These are phyloP conservation scores for Cactoblastis cactorum DNA, from an alignment of 2,888 invertebrate genomes.

Conservation along the genomic window DNA sequence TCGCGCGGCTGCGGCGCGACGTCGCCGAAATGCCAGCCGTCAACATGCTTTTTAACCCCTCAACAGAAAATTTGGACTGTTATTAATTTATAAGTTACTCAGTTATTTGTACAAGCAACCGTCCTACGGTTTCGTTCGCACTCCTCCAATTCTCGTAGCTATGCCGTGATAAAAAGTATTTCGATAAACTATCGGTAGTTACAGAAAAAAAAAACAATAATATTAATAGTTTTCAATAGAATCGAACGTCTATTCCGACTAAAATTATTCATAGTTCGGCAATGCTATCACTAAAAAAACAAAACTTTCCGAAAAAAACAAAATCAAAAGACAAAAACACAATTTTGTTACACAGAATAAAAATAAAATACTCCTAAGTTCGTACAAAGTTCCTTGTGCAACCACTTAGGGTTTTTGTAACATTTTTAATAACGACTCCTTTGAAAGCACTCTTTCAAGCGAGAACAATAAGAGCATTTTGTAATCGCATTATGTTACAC, in stretches of 20 bases:
- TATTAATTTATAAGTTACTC: neutral
- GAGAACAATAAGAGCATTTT: neutral
- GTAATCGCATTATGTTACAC: constrained; percentile 4
- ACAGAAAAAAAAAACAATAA: no score
- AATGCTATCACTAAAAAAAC: no score
- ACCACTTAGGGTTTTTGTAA: neutral
- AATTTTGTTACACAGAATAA: neutral
- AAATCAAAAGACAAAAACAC: no score
- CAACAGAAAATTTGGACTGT: neutral
- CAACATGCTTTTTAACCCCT: neutral
- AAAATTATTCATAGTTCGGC: no score
- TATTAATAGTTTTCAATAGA: no score
- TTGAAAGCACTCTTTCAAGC: neutral
- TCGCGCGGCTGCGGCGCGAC: constrained; percentile 35
- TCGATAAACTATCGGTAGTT: no score
- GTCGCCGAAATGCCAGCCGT: constrained; percentile 37
- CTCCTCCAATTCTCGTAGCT: no score
- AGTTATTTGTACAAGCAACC: neutral
- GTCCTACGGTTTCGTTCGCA: no score
- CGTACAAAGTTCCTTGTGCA: neutral
- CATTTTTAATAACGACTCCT: neutral
- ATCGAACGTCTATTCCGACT: no score
- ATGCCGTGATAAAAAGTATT: no score
- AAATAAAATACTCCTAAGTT: neutral
- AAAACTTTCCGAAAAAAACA: no score